Percentiles rank a stretch among this genome's conserved stretches.
phyloP scores from a whole-genome alignment of 2,888 invertebrate genomes.

The Agonum fuliginosum region DNA sequence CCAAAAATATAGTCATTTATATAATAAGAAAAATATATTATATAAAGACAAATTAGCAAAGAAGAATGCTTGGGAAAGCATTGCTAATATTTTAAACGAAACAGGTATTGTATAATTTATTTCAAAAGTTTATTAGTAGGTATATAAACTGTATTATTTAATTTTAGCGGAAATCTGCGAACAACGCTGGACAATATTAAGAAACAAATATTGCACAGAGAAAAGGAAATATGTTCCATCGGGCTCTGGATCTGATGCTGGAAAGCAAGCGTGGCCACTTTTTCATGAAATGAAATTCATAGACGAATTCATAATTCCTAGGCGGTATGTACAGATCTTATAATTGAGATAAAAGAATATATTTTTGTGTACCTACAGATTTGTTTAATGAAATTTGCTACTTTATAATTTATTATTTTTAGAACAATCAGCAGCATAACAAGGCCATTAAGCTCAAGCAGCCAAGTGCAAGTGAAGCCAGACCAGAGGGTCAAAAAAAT shows the following conservation, averaged over 20 bases:
- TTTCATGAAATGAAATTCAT: too few relatives aligned
- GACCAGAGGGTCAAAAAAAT: too few relatives aligned
- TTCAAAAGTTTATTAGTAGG: background rate
- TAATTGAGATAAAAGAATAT: too few relatives aligned
- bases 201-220: background rate
- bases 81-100: conserved; percentile 3
- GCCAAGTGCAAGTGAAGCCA: too few relatives aligned
- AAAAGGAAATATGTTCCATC: background rate
- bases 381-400: too few relatives aligned
- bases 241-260: background rate
- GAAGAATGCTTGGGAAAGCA: background rate
- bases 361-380: too few relatives aligned
- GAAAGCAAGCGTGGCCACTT: too few relatives aligned
- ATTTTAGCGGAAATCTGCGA: background rate
- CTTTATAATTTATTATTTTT: too few relatives aligned
- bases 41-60: background rate
- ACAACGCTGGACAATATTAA: background rate
- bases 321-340: too few relatives aligned
- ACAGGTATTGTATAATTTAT: background rate
- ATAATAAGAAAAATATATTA: conserved; percentile 1
- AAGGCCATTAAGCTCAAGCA: too few relatives aligned
- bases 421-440: background rate
- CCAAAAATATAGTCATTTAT: background rate
- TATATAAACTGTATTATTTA: background rate
- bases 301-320: too few relatives aligned